Percentiles rank a stretch among this genome's conserved stretches.
Evolutionary conservation across 2,888 invertebrate species (phyloP).

Genomic region (Zygaena filipendulae): DNA sequence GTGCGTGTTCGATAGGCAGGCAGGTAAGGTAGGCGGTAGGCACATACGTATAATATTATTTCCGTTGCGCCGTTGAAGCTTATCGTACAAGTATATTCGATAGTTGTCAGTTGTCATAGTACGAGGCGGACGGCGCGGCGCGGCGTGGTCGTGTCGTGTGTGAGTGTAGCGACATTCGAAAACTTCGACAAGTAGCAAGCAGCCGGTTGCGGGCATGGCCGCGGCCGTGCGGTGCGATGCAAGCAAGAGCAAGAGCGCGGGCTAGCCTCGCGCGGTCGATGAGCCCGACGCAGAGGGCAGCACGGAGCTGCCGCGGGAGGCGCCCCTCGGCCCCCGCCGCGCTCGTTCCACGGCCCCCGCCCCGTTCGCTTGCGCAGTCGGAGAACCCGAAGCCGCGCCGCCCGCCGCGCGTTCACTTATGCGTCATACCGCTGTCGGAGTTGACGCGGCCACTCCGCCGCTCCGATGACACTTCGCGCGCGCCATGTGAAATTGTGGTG

Average conservation of each 20-base stretch:
- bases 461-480: slow-evolving; percentile 35
- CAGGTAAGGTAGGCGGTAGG: no score
- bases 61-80: no score
- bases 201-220: neutral
- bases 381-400: no score
- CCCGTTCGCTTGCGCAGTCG: slow-evolving; percentile 50
- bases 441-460: slow-evolving; percentile 40
- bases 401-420: slow-evolving; percentile 67
- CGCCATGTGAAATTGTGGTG: slow-evolving; percentile 62
- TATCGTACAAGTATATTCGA: no score
- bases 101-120: no score
- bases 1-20: no score
- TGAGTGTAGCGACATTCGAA: no score
- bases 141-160: no score
- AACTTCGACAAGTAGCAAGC: neutral
- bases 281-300: slow-evolving; percentile 64
- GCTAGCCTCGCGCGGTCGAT: slow-evolving; percentile 63
- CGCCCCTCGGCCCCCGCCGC: slow-evolving; percentile 29
- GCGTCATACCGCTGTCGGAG: slow-evolving; percentile 56
- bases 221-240: slow-evolving; percentile 21
- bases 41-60: no score
- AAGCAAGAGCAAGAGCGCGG: no score
- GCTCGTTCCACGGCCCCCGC: slow-evolving; percentile 29
- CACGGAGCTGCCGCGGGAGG: slow-evolving; percentile 41
- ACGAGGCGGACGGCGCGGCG: no score